Base-by-base conservation (phyloP, 2,113 vertebrate genomes). In the Tringa solitaria region DNA sequence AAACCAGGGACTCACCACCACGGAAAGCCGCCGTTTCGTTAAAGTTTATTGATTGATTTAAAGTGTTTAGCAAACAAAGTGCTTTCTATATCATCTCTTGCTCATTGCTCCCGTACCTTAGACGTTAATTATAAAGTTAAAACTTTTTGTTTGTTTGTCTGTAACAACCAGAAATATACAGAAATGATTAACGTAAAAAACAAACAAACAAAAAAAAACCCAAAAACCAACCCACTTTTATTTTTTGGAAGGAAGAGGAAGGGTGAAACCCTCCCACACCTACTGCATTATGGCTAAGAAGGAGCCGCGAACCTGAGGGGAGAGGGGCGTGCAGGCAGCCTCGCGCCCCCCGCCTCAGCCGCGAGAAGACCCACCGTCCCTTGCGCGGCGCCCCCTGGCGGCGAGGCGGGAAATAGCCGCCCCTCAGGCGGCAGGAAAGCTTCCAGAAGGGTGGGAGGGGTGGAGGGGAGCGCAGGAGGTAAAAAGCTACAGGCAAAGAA, bases 101-200 rank as follows among this genome's bases (percentile, higher is more conserved):
- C 82, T 89, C 89, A 10, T 67, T 80, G 27, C 56, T 87, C 90
- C 85, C 79, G 27, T 74, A 41, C 82, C 78, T 94, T 92, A 93
- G 79, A 97, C 96, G 96, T 95, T 92, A 97, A 96, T 96, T 97
- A 98, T 90, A 97, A 97, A 98, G 97, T 97, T 94, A 94, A 94
- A 96, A 94, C 90, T 82, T 96, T 43, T 88, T 53, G 8, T 53
- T 27, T 27, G 26, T 46, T 53, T 22, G 51, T 73, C 45, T 57
- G 48, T 93, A 96, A 95, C 95, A 95, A 90, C 94, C 94, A 94
- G 94, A 93, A 97, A 97, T 97, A 91, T 97, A 97, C 96, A 97
- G 77, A 95, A 94, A 89, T 48, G 41, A 59, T 73, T 37, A 91
- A 95, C 35, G 64, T 96, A 75, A 86, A 93, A 46, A 39, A 39